Evolutionary conservation across 2,888 invertebrate genomes (phyloP).

Genomic region (Protophormia terraenovae): DNA sequence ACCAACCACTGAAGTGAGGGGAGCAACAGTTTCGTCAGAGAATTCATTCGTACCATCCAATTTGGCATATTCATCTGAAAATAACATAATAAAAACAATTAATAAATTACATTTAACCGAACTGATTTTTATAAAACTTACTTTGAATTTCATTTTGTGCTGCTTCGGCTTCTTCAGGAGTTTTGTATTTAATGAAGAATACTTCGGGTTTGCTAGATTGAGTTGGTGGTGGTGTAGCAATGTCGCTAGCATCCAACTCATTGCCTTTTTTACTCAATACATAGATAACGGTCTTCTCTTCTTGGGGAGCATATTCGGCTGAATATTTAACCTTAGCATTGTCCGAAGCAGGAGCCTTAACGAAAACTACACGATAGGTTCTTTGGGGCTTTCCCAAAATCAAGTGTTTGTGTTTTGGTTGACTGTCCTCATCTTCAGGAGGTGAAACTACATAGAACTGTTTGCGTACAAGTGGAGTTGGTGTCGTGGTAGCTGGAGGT

Average conservation of each 20-base stretch:
- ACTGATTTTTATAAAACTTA: constrained; percentile 41
- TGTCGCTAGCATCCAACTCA: constrained; percentile 76
- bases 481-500: constrained; percentile 74
- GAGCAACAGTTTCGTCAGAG: constrained; percentile 76
- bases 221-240: constrained; percentile 79
- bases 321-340: constrained; percentile 76
- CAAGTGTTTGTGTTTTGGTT: constrained; percentile 76
- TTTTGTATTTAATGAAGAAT: constrained; percentile 81
- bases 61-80: constrained; percentile 76
- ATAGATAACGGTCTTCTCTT: constrained; percentile 81
- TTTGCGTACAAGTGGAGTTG: constrained; percentile 78
- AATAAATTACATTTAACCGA: accelerated
- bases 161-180: constrained; percentile 79
- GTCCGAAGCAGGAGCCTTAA: constrained; percentile 78
- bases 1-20: constrained; percentile 77
- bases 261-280: constrained; percentile 80
- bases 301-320: constrained; percentile 79
- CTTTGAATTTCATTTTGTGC: constrained; percentile 80
- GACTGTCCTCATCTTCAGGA: constrained; percentile 78
- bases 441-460: constrained; percentile 80
- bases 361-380: constrained; percentile 80
- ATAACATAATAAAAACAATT: neutral
- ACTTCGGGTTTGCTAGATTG: constrained; percentile 81
- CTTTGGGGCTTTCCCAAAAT: constrained; percentile 79
- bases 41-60: constrained; percentile 77